These are phyloP conservation scores for Melierax canorus DNA, from an alignment of 2,113 vertebrate genomes.

Conservation along the genomic window DNA sequence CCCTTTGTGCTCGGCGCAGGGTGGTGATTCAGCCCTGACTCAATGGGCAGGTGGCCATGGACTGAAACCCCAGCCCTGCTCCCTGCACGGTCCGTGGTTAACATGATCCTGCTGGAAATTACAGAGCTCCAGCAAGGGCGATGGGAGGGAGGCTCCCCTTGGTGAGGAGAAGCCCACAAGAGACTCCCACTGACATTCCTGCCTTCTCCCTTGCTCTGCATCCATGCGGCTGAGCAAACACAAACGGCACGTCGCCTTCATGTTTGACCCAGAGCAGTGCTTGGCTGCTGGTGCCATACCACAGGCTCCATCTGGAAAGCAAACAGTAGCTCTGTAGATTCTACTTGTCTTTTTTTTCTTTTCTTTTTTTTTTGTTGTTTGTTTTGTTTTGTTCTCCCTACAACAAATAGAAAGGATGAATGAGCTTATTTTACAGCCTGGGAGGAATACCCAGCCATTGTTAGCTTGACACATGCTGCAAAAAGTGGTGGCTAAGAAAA, in stretches of 20 bases:
- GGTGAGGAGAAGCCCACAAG: not conserved
- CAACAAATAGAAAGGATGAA: conserved; percentile 21
- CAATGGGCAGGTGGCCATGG: not conserved
- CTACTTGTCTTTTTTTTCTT: not conserved
- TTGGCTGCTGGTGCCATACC: not conserved
- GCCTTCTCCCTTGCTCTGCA: not conserved
- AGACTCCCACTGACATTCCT: not conserved
- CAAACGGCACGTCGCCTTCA: not conserved
- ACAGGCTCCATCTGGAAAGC: not conserved
- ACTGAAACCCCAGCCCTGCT: not conserved
- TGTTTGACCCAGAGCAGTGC: not conserved
- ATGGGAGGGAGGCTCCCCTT: not conserved
- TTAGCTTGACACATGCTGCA: not conserved
- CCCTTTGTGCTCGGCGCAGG: rapidly evolving
- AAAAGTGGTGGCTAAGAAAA: not conserved
- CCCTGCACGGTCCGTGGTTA: rapidly evolving
- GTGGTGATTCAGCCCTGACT: not conserved
- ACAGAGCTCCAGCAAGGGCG: not conserved
- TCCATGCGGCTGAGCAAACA: not conserved
- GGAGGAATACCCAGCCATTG: conserved; percentile 4
- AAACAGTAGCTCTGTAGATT: not conserved
- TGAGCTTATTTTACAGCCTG: conserved; percentile 26
- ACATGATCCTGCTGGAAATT: not conserved
- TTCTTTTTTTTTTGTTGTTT: too few species aligned
- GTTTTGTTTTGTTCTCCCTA: not conserved